Base-by-base conservation (phyloP, 1,140 invertebrate species). In the Drosophila eugracilis region DNA sequence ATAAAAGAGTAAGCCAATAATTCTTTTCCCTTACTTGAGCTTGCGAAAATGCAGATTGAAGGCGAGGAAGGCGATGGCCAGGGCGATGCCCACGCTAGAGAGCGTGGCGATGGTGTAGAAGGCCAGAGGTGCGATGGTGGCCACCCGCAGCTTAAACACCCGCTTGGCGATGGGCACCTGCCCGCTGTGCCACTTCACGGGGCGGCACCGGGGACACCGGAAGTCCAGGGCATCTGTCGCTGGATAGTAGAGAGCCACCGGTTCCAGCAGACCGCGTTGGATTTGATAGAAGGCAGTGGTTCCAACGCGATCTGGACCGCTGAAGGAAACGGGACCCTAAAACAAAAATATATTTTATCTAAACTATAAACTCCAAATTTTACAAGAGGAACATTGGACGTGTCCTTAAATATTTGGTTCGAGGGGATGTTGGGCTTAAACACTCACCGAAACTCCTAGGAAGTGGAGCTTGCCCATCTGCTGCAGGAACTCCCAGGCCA, bases 41-140 rank as follows among this genome's bases (percentile, higher is more conserved):
- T 95, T 95, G 55, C 97, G 93, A 92, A 97, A 97, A 92, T 96
- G 96, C 45, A 98, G 93, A 92, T 98, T 98, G 91, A 98, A 97
- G 30, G 94, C 94, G 17, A 98, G 92, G 89, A 97, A 98, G 4
- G 94, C 93, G 4, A 96, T 90, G 5, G 97, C 95, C 19, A 97
- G 84, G 0, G 94, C 92, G n/a, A 98, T 95, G 1, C 97, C 97
- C 48, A 96, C 91, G 10, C 93, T 93, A 17, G 96, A 95, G 2
- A 97, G 90, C 37, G 94, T 94, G 3, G 95, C 94, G 19, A 96
- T 93, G 17, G 93, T 93, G 48, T 95, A 92, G 91, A 96, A 97
- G 2, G 95, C 95, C 53, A 94, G 93, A 26, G 94, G 94, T n/a
- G 95, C 94, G 44, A 98, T 95, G 9, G 94, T 95, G 53, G 95